Percentiles rank a stretch among this genome's conserved stretches.
phyloP scores from a whole-genome alignment of 2,113 vertebrate genomes.

The Neodontobutis hainanensis region DNA sequence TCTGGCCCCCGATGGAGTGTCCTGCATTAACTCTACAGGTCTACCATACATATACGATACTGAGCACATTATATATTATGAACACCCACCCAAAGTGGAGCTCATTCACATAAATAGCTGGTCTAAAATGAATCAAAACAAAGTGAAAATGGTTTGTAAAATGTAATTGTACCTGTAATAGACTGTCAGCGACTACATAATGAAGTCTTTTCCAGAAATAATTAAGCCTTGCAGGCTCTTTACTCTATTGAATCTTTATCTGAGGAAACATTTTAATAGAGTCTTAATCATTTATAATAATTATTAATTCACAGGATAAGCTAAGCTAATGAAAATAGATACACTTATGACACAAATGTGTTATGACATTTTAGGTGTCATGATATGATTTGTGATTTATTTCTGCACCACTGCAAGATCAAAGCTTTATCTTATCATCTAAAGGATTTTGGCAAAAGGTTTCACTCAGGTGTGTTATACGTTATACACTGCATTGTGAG shows the following conservation, averaged over 20 bases:
- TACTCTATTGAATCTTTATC: conserved; percentile 63
- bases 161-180: conserved; percentile 58
- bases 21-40: conserved; percentile 83
- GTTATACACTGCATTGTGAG: conserved; percentile 13
- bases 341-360: not conserved
- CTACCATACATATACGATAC: not conserved
- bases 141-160: conserved; percentile 27
- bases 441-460: conserved; percentile 24
- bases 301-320: conserved; percentile 36
- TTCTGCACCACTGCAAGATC: conserved; percentile 20
- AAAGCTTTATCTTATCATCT: conserved; percentile 31
- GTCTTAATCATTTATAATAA: conserved; percentile 57
- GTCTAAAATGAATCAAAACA: conserved; percentile 21
- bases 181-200: conserved; percentile 51
- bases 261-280: conserved; percentile 38
- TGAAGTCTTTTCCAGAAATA: conserved; percentile 51
- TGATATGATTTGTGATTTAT: conserved; percentile 14
- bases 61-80: not conserved
- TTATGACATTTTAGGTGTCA: not conserved
- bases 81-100: not conserved
- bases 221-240: conserved; percentile 57
- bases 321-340: conserved; percentile 34
- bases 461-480: conserved; percentile 13
- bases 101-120: conserved; percentile 7
- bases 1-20: conserved; percentile 85